Evolutionary conservation across 2,797 vertebrate genomes (phyloP).

Genomic region (Thaleichthys pacificus): DNA sequence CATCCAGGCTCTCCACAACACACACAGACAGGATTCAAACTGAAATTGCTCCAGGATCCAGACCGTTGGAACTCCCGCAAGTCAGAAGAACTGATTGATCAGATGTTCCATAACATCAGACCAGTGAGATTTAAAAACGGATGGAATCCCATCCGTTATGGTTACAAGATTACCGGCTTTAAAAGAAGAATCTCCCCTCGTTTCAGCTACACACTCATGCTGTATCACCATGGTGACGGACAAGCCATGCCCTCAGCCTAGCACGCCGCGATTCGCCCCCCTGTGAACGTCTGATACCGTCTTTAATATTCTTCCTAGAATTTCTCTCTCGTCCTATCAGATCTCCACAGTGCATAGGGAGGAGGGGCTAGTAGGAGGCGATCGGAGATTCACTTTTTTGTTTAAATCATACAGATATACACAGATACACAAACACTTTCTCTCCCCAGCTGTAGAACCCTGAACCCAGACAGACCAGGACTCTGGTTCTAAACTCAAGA

Average conservation of each 20-base stretch:
- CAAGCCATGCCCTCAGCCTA: neutral
- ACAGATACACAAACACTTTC: too few species aligned
- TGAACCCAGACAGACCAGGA: too few species aligned
- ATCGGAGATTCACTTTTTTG: neutral
- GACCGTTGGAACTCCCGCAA: neutral
- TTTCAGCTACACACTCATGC: neutral
- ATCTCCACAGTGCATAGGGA: neutral
- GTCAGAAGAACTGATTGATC: neutral
- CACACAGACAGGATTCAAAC: too few species aligned
- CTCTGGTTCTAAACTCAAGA: too few species aligned
- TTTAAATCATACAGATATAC: neutral
- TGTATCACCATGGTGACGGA: neutral
- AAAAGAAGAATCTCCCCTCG: neutral
- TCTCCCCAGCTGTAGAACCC: too few species aligned
- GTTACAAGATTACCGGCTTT: slow-evolving; percentile 6
- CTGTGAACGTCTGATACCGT: neutral
- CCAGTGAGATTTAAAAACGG: neutral
- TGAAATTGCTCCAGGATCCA: neutral
- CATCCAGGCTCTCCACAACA: slow-evolving; percentile 31
- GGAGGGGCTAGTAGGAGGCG: neutral
- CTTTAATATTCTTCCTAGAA: neutral
- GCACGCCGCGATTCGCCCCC: neutral
- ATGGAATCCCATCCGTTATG: slow-evolving; percentile 1
- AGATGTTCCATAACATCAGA: neutral
- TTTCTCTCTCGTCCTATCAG: neutral